phyloP scores from a whole-genome alignment of 2,113 vertebrate genomes.

The Pholis gunnellus region DNA sequence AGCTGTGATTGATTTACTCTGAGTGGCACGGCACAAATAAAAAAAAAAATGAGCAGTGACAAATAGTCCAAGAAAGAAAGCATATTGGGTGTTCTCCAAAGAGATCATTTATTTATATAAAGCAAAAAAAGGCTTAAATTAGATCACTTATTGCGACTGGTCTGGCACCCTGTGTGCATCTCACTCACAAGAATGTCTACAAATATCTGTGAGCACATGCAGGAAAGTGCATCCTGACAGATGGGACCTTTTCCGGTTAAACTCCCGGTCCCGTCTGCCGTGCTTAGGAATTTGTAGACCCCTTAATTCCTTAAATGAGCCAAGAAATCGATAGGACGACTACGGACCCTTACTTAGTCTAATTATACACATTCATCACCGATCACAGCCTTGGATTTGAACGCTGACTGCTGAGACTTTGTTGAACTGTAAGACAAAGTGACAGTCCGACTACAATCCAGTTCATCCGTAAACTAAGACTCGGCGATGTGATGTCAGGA shows the following conservation, averaged over 20 bases:
- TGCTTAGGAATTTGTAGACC: conserved; percentile 66
- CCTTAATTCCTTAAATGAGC: conserved; percentile 76
- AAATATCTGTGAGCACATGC: not conserved
- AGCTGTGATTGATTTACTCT: conserved; percentile 47
- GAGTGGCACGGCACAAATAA: not conserved
- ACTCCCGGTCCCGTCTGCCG: conserved; percentile 52
- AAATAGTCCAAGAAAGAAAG: not conserved
- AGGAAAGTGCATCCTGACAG: conserved; percentile 20
- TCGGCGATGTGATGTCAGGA: conserved; percentile 59
- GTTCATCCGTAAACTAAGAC: conserved; percentile 55
- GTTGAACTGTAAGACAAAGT: conserved; percentile 45
- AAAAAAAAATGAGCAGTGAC: conserved; percentile 14
- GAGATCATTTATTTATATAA: not conserved
- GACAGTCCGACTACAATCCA: conserved; percentile 50
- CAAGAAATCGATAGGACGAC: conserved; percentile 65
- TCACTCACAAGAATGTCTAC: not conserved
- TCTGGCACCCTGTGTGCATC: not conserved
- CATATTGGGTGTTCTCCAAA: not conserved
- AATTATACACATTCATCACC: conserved; percentile 76
- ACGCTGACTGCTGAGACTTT: conserved; percentile 35
- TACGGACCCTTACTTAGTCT: conserved; percentile 65
- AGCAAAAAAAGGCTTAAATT: not conserved
- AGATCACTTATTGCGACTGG: not conserved
- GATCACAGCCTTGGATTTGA: conserved; percentile 61
- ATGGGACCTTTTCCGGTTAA: conserved; percentile 43